Evolutionary conservation across 2,797 vertebrate genomes (phyloP), one percentile per base, ranked within the genome.

Genomic region (Calcarius lapponicus): DNA sequence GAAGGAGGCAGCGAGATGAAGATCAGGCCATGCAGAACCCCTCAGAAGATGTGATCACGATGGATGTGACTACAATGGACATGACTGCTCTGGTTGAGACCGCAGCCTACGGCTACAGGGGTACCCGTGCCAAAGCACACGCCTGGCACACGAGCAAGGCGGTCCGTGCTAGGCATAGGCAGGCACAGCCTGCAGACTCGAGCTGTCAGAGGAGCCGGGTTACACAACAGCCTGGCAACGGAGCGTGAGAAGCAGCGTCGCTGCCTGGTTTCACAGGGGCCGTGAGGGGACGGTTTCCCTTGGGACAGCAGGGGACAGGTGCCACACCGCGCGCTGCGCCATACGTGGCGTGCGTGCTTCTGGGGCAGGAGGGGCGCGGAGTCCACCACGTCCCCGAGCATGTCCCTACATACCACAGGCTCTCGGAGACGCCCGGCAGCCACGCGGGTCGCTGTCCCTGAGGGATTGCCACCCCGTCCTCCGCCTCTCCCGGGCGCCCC

Each of bases 391-490:
- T 5, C 29, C 38, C 31, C 17, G 5, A 14, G 29, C 6, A 14
- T 34, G 17, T 26, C 22, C 67, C 8, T 43, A 11, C 42, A 29
- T 51, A 6, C 15, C 32, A 0, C 14, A 14, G 40, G 43, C 62
- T 19, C 38, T 28, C 12, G 14, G 56, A 29, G 62, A 2, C 25
- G 7, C 60, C 26, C 4, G 1, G 32, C 6, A 24, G 42, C 8
- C 43, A 1, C 45, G 3, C 6, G 4, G 7, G 2, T 3, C 9
- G 0, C 1, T 0, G 8, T 1, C 38, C 56, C 51, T 0, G 42
- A 5, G 57, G 9, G 3, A 7, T 0, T 7, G 19, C 28, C 10
- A 1, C 2, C 9, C 32, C 3, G 13, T 0, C 5, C 56, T 4
- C 43, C 42, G 11, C 19, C 60, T 5, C 26, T 5, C 40, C 18